Conservation (phyloP, 2,113 vertebrate genomes). For the Odobenus rosmarus region DNA sequence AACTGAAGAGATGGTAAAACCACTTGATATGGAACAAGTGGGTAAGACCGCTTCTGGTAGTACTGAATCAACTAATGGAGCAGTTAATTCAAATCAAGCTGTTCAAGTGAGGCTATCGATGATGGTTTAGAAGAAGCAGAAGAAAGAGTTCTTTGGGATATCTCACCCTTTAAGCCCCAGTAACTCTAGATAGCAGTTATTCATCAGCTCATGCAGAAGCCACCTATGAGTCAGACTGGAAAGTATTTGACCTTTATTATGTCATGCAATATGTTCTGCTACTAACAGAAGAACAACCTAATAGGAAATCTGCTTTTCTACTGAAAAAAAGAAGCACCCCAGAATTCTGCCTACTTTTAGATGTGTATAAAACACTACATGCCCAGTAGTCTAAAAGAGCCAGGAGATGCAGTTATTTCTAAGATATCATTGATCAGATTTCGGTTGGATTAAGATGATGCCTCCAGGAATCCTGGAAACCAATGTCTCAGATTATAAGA, state of each 20-base stretch:
- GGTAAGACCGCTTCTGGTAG: conserved; percentile 91
- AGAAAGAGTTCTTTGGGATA: conserved; percentile 86
- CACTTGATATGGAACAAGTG: conserved; percentile 92
- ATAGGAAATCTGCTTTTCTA: conserved; percentile 93
- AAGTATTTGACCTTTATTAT: conserved; percentile 96
- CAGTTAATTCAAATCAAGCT: conserved; percentile 81
- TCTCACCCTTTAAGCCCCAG: conserved; percentile 92
- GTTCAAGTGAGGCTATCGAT: conserved; percentile 83
- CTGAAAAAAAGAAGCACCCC: conserved; percentile 96
- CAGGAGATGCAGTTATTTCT: conserved; percentile 94
- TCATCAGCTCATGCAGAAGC: conserved; percentile 91
- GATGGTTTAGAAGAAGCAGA: conserved; percentile 85
- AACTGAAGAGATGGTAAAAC: conserved; percentile 93
- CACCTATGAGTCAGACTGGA: conserved; percentile 95
- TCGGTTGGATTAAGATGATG: conserved; percentile 93
- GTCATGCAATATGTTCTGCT: conserved; percentile 95
- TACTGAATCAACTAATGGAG: conserved; percentile 87
- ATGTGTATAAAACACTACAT: conserved; percentile 96
- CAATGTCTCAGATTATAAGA: conserved; percentile 97
- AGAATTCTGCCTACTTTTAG: conserved; percentile 94
- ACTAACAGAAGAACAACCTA: conserved; percentile 94
- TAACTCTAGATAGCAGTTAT: conserved; percentile 90
- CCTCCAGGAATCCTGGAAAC: conserved; percentile 94
- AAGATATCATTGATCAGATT: conserved; percentile 97
- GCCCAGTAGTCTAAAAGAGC: conserved; percentile 95